These are phyloP conservation scores for Euplagia quadripunctaria DNA, from an alignment of 2,888 invertebrate species.

Conservation along the genomic window DNA sequence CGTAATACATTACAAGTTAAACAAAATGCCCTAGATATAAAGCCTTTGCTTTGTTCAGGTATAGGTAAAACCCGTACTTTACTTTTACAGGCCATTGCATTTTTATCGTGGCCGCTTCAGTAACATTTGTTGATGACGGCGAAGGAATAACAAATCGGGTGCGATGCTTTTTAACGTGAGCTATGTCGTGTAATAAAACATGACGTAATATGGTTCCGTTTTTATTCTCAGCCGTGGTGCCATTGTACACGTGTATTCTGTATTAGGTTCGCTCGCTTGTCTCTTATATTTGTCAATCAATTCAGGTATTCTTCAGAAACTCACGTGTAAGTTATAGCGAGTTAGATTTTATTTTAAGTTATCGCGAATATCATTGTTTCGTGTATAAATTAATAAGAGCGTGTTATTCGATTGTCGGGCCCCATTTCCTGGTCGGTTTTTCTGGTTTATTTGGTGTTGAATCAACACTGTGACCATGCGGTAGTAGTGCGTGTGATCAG, in stretches of 20 bases:
- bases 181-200: slow-evolving; percentile 4
- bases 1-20: slow-evolving; percentile 13
- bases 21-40: slow-evolving; percentile 30
- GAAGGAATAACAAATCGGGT: slow-evolving; percentile 43
- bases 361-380: no score
- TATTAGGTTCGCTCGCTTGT: no score
- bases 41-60: slow-evolving; percentile 20
- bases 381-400: no score
- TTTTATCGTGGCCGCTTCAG: slow-evolving; percentile 39
- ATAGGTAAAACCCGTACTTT: slow-evolving; percentile 38
- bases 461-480: no score
- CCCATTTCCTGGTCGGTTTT: no score
- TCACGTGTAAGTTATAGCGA: no score
- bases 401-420: no score
- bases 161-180: not conserved
- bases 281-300: no score
- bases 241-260: not conserved
- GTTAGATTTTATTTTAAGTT: no score
- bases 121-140: slow-evolving; percentile 46
- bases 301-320: no score
- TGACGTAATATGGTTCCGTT: not conserved
- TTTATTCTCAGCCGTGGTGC: not conserved
- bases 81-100: slow-evolving; percentile 49
- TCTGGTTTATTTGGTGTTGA: no score
- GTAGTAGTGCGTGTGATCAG: no score